These are phyloP conservation scores for Phacellophora camtschatica DNA, from an alignment of 30 jellyfish, hydroid and myxozoan genomes.

Conservation along the genomic window DNA sequence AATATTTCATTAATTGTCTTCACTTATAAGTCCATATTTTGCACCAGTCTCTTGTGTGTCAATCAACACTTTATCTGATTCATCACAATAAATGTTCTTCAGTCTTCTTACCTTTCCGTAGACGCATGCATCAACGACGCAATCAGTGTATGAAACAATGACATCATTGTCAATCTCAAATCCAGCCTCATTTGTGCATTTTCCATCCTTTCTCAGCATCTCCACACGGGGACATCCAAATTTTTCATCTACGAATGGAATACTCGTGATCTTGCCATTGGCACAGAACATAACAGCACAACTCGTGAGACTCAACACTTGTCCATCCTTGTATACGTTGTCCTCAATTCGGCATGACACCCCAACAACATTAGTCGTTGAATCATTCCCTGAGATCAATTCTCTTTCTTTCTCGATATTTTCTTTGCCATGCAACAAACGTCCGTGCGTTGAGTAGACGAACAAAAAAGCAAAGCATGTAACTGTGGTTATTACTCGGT, in stretches of 20 bases:
- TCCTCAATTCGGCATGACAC: background rate
- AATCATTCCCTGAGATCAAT: no score
- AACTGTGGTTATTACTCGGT: no score
- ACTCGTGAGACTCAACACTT: conserved; percentile 7
- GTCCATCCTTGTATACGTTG: background rate
- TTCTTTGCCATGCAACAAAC: no score
- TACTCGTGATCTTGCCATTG: background rate
- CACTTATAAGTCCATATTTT: background rate
- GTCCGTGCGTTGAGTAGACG: no score
- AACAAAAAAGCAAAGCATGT: no score
- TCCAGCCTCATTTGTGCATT: conserved; percentile 37
- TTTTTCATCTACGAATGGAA: conserved; percentile 16
- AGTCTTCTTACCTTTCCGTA: conserved; percentile 2
- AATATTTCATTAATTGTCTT: background rate
- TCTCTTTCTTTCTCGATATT: no score
- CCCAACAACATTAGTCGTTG: no score
- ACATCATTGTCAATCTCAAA: conserved; percentile 18
- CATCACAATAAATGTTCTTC: conserved; percentile 6
- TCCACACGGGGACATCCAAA: conserved; percentile 40
- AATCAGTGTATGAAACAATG: background rate
- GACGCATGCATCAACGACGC: conserved; percentile 13
- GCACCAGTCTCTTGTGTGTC: background rate
- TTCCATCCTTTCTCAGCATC: conserved; percentile 32
- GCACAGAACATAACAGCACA: conserved; percentile 34
- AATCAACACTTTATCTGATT: background rate